Evolutionary conservation across 2,113 vertebrate species (phyloP), one percentile per base, ranked within the genome.

Genomic region (Corythaeola cristata): DNA sequence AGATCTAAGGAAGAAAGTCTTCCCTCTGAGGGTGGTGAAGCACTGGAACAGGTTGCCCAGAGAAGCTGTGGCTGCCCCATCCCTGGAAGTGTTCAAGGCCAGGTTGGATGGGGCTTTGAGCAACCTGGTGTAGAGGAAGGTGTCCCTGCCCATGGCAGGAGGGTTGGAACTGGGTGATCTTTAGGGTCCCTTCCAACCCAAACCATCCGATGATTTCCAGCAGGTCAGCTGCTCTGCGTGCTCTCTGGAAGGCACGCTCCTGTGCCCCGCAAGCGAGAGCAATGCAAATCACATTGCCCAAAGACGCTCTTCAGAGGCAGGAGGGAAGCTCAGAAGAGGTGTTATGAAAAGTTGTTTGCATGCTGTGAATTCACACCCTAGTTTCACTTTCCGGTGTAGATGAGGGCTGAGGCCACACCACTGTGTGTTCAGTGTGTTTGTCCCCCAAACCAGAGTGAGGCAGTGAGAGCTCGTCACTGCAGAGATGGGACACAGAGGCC

Each of bases 321-420:
- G 5, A 62, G 60, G 67, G 33, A 30, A 55, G 75, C 85, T 72
- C 80, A 8, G 63, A 39, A 23, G 72, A 44, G 80, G 62, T n/a
- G 58, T 23, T 59, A 6, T 2, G 28, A 55, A 27, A 35, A 35
- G 71, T 32, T 19, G 6, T 86, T 74, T 86, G 72, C 77, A 59
- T 5, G 72, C 33, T 74, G 66, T 47, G 77, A 78, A 73, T 44
- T 87, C 82, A 78, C 66, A 78, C 55, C 82, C 93, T 33, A 10
- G 76, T 89, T 92, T 86, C 86, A 20, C 59, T 83, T 87, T 74
- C 82, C 14, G 37, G 66, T 23, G 90, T 8, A 81, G 85, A 19
- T 1, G 30, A 64, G 68, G 52, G 63, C 85, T 33, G 81, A 82
- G 69, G 63, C 41, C 89, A 76, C 66, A 26, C 27, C 15, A 1